Evolutionary conservation across 2,113 vertebrate species (phyloP), one percentile per base, ranked within the genome.

Genomic region (Rynchops niger): DNA sequence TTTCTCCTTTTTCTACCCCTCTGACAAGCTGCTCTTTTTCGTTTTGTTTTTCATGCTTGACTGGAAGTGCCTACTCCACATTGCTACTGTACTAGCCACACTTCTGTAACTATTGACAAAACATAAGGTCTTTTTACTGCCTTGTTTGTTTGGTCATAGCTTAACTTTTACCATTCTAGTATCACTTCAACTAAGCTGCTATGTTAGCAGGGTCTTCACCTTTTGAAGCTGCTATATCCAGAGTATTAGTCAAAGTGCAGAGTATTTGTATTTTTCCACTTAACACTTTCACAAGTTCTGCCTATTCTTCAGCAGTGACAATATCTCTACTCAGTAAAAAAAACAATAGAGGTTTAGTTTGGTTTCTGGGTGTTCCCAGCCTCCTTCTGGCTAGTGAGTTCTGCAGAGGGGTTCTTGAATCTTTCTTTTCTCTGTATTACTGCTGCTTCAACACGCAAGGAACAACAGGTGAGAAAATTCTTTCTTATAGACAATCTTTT

Each of bases 1-100:
- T 96, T 92, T 78, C 36, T 74, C 77, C 16, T 79, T 63, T 91
- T 62, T 69, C 30, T 85, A 43, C 9, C 10, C 34, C 25, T 74
- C 45, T 82, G 43, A 89, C 83, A 94, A 96, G 56, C 23, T 94
- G 47, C 30, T 91, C 82, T 84, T 82, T 88, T 72, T 65, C 25
- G 19, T 91, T 91, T 93, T 84, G 56, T 49, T 82, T 94, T 93
- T 90, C 81, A 63, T 93, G 77, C 63, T 96, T 95, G 88, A 66
- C 86, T 96, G 61, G 55, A 96, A 96, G 22, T 47, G 34, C 77
- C 81, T 95, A 67, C 36, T 91, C 42, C 76, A 59, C 12, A 2
- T 36, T 69, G 88, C 50, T 83, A 40, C 49, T 52, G 8, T 83
- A 79, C 36, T 82, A 62, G 90, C 79, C 73, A 81, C 45, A 38